Evolutionary conservation across 2,113 vertebrate species (phyloP), one percentile per base, ranked within the genome.

Genomic region (Brachyhypopomus occidentalis): DNA sequence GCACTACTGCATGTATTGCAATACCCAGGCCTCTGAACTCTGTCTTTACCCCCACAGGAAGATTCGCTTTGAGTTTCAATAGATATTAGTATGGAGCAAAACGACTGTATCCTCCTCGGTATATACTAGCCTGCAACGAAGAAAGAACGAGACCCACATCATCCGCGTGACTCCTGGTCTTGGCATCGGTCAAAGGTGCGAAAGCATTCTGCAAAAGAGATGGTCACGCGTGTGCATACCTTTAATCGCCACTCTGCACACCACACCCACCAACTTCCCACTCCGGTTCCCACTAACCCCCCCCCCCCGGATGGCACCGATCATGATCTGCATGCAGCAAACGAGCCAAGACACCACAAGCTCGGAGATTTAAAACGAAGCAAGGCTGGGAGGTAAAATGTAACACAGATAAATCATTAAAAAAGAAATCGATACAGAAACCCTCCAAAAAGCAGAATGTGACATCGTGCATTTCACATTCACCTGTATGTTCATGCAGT

Each of bases 61-160:
- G 95, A 94, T 92, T 95, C 93, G 45, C 45, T 52, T 52, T 52
- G 45, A 52, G 45, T 52, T 52, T 52, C 45, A 52, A 52, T 14
- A 52, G 45, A 52, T 52, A 52, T 52, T 97, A 98, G 94, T 98
- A 98, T 94, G 97, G 97, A 94, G 97, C 95, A 93, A 98, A 98
- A 94, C 96, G 96, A 93, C 96, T 97, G 96, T 98, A 98, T 95
- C 96, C 96, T 94, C 97, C 97, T 94, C 97, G 94, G 94, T 97
- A 98, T 97, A 98, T 98, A 96, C 97, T 98, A 94, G 96, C 96
- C 96, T 98, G 97, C 92, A 98, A 96, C 93, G 96, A 98, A 95
- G 97, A 98, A 95, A 98, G 95, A 94, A 98, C 96, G 93, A 98
- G 96, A 94, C 96, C 97, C 89, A 98, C 95, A 91, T 98, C 97